Conservation (phyloP, 2,113 vertebrate genomes). For the Melanostigma gelatinosum region DNA sequence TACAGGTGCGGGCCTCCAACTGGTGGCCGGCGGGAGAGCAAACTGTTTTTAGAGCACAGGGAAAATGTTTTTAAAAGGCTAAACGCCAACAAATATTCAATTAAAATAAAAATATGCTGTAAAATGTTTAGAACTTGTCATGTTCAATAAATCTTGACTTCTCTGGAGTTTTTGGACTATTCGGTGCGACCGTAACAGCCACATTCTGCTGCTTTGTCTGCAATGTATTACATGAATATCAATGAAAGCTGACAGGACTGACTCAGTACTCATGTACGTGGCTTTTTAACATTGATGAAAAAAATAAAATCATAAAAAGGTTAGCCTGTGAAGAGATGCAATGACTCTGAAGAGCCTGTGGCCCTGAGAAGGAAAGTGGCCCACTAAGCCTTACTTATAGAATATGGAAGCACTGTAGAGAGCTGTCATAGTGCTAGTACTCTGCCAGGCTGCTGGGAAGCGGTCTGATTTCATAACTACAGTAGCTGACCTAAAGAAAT, state of each 20-base stretch:
- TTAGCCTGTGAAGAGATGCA: constrained; percentile 9
- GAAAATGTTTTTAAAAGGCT: background rate
- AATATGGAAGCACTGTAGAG: constrained; percentile 8
- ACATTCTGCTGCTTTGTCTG: constrained; percentile 43
- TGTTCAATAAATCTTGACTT: background rate
- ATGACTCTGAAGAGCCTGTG: background rate
- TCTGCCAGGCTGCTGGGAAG: constrained; percentile 13
- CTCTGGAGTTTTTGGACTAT: background rate
- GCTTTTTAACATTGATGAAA: constrained; percentile 7
- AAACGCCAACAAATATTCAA: background rate
- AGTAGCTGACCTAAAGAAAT: constrained; percentile 27
- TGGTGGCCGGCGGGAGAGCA: too few species aligned
- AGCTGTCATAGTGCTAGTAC: background rate
- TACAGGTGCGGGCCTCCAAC: background rate
- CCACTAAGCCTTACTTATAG: background rate
- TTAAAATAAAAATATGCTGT: background rate
- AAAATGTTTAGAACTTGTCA: background rate
- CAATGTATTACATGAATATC: constrained; percentile 41
- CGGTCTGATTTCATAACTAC: constrained; percentile 24
- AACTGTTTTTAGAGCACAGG: background rate
- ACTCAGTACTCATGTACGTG: constrained; percentile 30
- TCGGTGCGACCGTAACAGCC: background rate
- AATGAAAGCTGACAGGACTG: constrained; percentile 29
- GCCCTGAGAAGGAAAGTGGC: background rate
- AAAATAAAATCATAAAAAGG: background rate